Conservation (phyloP, 2,797 vertebrate genomes). For the Aerospiza tachiro region DNA sequence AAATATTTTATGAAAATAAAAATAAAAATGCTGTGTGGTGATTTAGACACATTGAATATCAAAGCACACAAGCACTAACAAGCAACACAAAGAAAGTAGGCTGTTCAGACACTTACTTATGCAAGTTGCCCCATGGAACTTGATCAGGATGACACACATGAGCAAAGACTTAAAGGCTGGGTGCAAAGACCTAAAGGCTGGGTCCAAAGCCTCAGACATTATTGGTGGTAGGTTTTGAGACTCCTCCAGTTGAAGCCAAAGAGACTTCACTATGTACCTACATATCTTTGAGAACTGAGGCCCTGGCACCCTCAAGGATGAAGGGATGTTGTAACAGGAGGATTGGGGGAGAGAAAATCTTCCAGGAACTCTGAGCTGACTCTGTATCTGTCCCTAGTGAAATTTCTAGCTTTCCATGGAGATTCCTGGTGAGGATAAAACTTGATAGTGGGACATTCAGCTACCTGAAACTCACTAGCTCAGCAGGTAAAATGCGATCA, state of each 20-base stretch:
- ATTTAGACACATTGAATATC: constrained; percentile 63
- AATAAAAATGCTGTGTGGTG: constrained; percentile 52
- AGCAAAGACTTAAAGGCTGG: not conserved
- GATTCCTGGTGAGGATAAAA: not conserved
- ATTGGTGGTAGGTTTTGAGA: not conserved
- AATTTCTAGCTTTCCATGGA: not conserved
- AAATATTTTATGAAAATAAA: constrained; percentile 68
- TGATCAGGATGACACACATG: not conserved
- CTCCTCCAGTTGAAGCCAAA: not conserved
- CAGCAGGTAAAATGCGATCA: not conserved
- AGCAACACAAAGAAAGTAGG: constrained; percentile 38
- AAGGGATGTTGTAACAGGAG: not conserved
- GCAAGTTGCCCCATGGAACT: not conserved
- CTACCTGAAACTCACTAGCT: not conserved
- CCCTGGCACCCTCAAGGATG: not conserved
- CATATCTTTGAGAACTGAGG: accelerated
- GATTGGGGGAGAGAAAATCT: not conserved
- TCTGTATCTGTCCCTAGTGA: not conserved
- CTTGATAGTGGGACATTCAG: not conserved
- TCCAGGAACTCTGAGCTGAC: not conserved
- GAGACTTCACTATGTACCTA: not conserved
- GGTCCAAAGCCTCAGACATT: not conserved
- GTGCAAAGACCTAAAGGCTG: not conserved
- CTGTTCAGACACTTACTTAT: not conserved
- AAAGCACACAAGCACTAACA: constrained; percentile 63